Conservation (phyloP, 2,888 invertebrate species). For the Pyralis farinalis region DNA sequence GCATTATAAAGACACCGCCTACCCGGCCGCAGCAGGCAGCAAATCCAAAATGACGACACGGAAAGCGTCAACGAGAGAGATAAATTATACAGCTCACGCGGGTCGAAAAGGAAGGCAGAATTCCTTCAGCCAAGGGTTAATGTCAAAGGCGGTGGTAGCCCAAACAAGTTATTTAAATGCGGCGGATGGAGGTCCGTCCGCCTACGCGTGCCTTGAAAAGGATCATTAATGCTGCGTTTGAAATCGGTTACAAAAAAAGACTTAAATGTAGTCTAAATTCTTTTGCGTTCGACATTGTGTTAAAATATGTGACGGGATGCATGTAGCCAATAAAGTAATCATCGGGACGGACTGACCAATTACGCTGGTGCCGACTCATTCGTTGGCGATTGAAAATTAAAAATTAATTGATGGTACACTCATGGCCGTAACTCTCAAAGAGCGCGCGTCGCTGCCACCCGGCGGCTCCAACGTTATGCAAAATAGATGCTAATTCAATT, state of each 20-base stretch:
- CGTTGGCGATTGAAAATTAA: slow-evolving; percentile 68
- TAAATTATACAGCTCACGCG: slow-evolving; percentile 29
- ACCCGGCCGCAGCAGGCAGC: slow-evolving; percentile 22
- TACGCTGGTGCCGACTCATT: slow-evolving; percentile 59
- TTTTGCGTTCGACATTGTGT: slow-evolving; percentile 18
- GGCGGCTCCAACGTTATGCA: slow-evolving; percentile 52
- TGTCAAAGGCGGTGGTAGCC: slow-evolving; percentile 65
- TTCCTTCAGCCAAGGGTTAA: slow-evolving; percentile 53
- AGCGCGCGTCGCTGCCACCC: slow-evolving; percentile 26
- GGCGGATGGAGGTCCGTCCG: slow-evolving; percentile 47
- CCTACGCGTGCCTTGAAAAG: slow-evolving; percentile 30
- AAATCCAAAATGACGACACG: slow-evolving; percentile 40
- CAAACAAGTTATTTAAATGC: slow-evolving; percentile 76
- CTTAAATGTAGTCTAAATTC: too few species aligned
- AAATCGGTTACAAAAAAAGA: neutral
- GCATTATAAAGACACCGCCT: slow-evolving; percentile 44
- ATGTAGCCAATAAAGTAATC: slow-evolving; percentile 75
- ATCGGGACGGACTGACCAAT: slow-evolving; percentile 62
- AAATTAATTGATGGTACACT: slow-evolving; percentile 67
- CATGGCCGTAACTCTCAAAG: slow-evolving; percentile 38
- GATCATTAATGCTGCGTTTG: neutral
- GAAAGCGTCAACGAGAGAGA: slow-evolving; percentile 42
- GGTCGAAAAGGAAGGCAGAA: slow-evolving; percentile 47
- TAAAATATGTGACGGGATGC: slow-evolving; percentile 33
- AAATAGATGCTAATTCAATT: slow-evolving; percentile 71